A percentile compares a stretch with the other conserved stretches of the same genome.
Conservation (phyloP, 2,888 invertebrate species). For the Ecliptopera silaceata region DNA sequence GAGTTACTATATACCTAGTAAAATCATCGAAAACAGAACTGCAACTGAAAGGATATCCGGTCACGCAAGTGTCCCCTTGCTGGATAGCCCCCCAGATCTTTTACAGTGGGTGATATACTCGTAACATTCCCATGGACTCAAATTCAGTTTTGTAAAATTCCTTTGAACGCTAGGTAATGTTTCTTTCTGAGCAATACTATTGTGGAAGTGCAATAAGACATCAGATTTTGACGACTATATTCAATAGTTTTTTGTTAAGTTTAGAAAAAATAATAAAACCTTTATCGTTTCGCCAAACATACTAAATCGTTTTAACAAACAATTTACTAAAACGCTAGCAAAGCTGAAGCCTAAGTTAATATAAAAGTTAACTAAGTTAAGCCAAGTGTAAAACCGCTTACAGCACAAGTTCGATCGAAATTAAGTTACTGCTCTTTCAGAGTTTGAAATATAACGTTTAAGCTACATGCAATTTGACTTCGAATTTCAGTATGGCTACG, state of each 20-base stretch:
- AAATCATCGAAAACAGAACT: no score
- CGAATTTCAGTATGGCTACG: not conserved
- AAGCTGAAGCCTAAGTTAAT: conserved; percentile 41
- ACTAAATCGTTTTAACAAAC: not conserved
- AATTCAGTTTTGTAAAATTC: no score
- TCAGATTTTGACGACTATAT: not conserved
- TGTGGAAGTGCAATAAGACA: no score
- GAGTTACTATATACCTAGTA: no score
- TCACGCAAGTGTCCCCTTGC: no score
- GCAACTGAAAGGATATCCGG: no score
- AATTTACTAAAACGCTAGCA: conserved; percentile 8
- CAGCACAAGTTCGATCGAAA: conserved; percentile 48
- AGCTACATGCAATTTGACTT: not conserved
- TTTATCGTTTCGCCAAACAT: not conserved
- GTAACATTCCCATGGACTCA: no score
- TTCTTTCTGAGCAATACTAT: no score
- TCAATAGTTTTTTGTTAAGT: not conserved
- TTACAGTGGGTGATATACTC: no score
- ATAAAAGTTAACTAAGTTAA: conserved; percentile 49
- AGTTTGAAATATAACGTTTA: conserved; percentile 13
- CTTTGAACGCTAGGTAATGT: no score
- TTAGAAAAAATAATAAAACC: not conserved
- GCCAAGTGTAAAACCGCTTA: conserved; percentile 52
- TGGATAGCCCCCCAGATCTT: no score
- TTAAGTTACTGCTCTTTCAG: conserved; percentile 45